A percentile compares a stretch with the other conserved stretches of the same genome.
phyloP scores from a whole-genome alignment of 1,140 invertebrate genomes.

The Pseudobourletiella spinata region DNA sequence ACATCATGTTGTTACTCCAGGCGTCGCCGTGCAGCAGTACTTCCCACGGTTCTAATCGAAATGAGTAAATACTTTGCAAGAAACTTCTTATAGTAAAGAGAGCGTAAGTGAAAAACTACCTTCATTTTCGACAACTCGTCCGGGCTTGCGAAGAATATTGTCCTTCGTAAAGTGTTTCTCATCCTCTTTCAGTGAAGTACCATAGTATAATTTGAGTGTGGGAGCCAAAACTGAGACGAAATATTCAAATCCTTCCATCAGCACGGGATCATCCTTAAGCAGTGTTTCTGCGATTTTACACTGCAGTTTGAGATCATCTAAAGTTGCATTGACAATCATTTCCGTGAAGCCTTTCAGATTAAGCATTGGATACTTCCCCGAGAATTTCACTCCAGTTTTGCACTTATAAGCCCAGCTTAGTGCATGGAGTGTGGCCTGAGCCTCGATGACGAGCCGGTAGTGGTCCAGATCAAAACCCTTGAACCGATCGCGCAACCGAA shows the following conservation, averaged over 20 bases:
- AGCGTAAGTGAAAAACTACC: background rate
- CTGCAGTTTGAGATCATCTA: background rate
- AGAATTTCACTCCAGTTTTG: background rate
- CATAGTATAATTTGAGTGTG: too few relatives aligned
- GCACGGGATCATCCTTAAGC: conserved; percentile 58
- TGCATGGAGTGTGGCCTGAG: background rate
- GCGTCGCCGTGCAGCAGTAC: conserved; percentile 53
- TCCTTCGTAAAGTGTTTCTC: background rate
- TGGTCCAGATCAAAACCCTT: background rate
- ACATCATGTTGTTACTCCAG: conserved; percentile 59
- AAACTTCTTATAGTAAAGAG: background rate
- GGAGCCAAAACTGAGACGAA: too few relatives aligned
- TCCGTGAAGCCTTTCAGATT: background rate
- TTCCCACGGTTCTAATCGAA: conserved; percentile 17
- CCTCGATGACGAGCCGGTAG: conserved; percentile 1
- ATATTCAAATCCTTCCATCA: conserved; percentile 36
- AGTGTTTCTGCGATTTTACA: conserved; percentile 42
- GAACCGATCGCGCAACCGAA: background rate
- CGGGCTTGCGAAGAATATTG: background rate
- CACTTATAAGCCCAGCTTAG: background rate
- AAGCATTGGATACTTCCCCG: too few relatives aligned
- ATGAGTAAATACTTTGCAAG: background rate
- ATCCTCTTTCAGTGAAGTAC: too few relatives aligned
- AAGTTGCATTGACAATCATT: background rate
- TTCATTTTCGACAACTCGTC: background rate